These are phyloP conservation scores for Elaphurus davidianus DNA, from an alignment of 2,113 vertebrate species.

Conservation along the genomic window DNA sequence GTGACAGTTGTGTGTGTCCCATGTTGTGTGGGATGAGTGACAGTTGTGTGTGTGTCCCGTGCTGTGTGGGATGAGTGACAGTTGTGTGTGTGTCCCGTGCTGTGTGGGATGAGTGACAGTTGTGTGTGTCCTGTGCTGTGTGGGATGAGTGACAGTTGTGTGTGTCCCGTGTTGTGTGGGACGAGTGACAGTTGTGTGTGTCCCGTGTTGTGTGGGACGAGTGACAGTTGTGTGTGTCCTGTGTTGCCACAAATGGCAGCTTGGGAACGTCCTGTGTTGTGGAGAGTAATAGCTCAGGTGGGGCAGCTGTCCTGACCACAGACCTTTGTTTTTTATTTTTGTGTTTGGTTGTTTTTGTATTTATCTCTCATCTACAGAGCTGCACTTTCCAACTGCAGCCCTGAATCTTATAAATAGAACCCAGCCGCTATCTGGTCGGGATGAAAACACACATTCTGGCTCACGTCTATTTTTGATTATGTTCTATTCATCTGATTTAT, in stretches of 20 bases:
- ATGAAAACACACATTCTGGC: background rate
- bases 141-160: slow-evolving; percentile 53
- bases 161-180: background rate
- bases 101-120: background rate
- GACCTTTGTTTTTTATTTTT: slow-evolving; percentile 74
- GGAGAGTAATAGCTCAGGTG: slow-evolving; percentile 70
- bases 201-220: background rate
- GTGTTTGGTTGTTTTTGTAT: slow-evolving; percentile 70
- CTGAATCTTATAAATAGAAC: background rate
- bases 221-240: background rate
- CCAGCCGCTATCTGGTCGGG: background rate
- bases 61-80: background rate
- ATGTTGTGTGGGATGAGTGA: background rate
- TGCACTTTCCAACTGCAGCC: background rate
- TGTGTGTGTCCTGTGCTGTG: slow-evolving; percentile 47
- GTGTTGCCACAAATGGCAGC: background rate
- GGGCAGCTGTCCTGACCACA: slow-evolving; percentile 76
- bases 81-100: fast-evolving
- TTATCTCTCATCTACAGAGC: slow-evolving; percentile 44
- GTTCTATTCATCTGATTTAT: background rate
- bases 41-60: background rate
- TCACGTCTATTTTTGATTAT: background rate
- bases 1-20: background rate
- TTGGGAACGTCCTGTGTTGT: background rate
- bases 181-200: background rate